A percentile compares a stretch with the other conserved stretches of the same genome.
phyloP scores from a whole-genome alignment of 2,113 vertebrate species.

The Etheostoma spectabile region DNA sequence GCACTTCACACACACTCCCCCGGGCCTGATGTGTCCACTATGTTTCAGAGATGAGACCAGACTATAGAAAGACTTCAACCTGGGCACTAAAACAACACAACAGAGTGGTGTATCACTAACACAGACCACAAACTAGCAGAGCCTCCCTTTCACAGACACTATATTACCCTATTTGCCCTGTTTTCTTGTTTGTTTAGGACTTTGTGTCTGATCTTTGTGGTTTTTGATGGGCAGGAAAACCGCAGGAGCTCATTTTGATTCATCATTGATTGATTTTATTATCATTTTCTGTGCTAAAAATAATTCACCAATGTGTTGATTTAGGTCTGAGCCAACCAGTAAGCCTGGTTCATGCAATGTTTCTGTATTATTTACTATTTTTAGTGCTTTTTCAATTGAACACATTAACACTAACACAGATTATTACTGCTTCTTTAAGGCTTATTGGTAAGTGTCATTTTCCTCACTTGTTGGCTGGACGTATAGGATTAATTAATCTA shows the following conservation, averaged over 20 bases:
- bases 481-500: conserved; percentile 23
- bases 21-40: conserved; percentile 63
- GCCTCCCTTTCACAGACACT: conserved; percentile 16
- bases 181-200: conserved; percentile 20
- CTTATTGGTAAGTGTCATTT: conserved; percentile 37
- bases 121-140: conserved; percentile 30
- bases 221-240: conserved; percentile 20
- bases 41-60: conserved; percentile 59
- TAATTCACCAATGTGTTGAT: conserved; percentile 31
- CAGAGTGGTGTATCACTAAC: conserved; percentile 30
- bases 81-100: conserved; percentile 34
- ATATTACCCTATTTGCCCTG: conserved; percentile 41
- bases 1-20: conserved; percentile 68
- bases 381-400: conserved; percentile 4
- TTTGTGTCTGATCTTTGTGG: conserved; percentile 3
- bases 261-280: conserved; percentile 1
- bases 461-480: neutral
- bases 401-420: conserved; percentile 5
- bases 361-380: neutral
- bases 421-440: conserved; percentile 23
- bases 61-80: conserved; percentile 44
- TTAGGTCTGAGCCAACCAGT: conserved; percentile 25
- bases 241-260: conserved; percentile 44
- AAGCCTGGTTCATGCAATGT: conserved; percentile 8
- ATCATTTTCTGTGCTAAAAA: conserved; percentile 36